phyloP scores from a whole-genome alignment of 2,113 vertebrate species.

The Semicossyphus pulcher region DNA sequence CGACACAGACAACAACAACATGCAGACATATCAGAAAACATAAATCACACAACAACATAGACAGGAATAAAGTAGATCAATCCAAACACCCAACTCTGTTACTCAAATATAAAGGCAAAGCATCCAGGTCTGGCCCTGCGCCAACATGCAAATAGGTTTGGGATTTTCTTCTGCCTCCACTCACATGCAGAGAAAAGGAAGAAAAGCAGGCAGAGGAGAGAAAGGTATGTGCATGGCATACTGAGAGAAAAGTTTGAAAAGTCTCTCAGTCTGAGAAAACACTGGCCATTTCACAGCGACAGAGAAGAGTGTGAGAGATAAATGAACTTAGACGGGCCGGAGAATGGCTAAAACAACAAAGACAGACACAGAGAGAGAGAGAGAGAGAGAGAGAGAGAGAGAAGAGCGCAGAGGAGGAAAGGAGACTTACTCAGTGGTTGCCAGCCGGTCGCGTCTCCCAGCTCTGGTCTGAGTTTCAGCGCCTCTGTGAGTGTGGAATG shows the following conservation, averaged over 20 bases:
- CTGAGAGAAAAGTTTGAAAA: conserved; percentile 73
- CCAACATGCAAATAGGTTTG: conserved; percentile 59
- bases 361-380: conserved; percentile 18
- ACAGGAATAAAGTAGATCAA: neutral
- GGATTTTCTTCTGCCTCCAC: conserved; percentile 45
- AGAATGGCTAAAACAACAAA: conserved; percentile 50
- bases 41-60: conserved; percentile 8
- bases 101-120: conserved; percentile 18
- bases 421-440: conserved; percentile 71
- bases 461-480: conserved; percentile 32
- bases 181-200: conserved; percentile 45
- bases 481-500: conserved; percentile 26
- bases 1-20: conserved; percentile 3
- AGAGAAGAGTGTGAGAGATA: conserved; percentile 53
- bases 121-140: conserved; percentile 38
- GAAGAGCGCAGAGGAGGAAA: conserved; percentile 18
- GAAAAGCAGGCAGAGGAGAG: conserved; percentile 43
- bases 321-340: conserved; percentile 57
- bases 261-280: conserved; percentile 64
- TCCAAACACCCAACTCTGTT: neutral
- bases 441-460: conserved; percentile 59
- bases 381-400: conserved; percentile 18
- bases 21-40: neutral
- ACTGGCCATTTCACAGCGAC: conserved; percentile 47
- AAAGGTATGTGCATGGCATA: conserved; percentile 62